phyloP scores from a whole-genome alignment of 2,113 vertebrate genomes.

The Nycticebus coucang region DNA sequence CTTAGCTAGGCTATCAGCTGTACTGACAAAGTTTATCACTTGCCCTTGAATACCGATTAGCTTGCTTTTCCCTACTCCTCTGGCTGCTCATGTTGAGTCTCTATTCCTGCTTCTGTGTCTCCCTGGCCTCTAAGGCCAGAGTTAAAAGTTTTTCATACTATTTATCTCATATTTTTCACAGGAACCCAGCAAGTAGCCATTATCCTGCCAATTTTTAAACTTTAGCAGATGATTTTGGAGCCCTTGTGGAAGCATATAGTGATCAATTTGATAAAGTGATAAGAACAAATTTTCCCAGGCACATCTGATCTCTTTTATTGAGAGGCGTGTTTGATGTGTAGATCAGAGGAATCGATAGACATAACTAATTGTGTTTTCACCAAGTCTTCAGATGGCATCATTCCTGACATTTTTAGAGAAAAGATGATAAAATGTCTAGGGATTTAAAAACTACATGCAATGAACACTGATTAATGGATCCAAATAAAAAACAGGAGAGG shows the following conservation, averaged over 20 bases:
- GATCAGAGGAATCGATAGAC: constrained; percentile 1
- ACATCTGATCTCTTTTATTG: neutral
- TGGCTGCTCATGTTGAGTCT: neutral
- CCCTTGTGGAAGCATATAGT: neutral
- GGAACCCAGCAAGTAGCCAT: neutral
- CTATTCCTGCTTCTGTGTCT: neutral
- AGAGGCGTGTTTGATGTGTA: neutral
- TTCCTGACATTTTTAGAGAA: neutral
- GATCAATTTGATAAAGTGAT: neutral
- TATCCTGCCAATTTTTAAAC: neutral
- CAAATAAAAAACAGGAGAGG: neutral
- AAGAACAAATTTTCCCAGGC: constrained; percentile 5
- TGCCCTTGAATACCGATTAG: neutral
- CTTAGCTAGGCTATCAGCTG: neutral
- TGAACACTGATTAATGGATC: neutral
- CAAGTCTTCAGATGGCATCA: neutral
- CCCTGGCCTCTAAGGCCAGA: neutral
- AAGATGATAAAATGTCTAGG: neutral
- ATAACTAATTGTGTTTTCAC: constrained; percentile 6
- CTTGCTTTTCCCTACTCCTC: neutral
- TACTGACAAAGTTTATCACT: neutral
- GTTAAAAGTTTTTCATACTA: neutral
- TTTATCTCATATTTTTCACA: neutral
- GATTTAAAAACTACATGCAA: constrained; percentile 4
- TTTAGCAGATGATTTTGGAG: constrained; percentile 5